Percentiles rank a stretch among this genome's conserved stretches.
Evolutionary conservation across 2,797 vertebrate genomes (phyloP).

Genomic region (Columba guinea): DNA sequence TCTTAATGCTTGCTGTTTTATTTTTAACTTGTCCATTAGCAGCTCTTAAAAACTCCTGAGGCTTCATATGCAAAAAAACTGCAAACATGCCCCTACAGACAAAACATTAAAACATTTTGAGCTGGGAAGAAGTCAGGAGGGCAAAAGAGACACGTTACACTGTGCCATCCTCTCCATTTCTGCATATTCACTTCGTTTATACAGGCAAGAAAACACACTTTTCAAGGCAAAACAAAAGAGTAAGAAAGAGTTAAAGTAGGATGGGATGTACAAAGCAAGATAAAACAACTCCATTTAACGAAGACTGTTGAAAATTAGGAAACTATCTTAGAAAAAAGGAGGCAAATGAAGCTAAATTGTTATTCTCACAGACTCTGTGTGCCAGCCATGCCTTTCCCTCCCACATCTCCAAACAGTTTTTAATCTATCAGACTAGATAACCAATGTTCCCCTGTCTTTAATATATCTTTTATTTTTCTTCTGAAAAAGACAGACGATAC

Average conservation of each 20-base stretch:
- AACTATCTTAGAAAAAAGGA: not conserved
- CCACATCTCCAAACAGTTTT: not conserved
- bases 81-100: not conserved
- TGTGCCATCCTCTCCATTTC: not conserved
- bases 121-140: not conserved
- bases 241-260: not conserved
- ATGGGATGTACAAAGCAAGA: not conserved
- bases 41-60: not conserved
- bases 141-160: not conserved
- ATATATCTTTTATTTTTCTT: not conserved
- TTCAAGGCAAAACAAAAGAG: not conserved
- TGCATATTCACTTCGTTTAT: not conserved
- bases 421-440: not conserved
- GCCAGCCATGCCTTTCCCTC: not conserved
- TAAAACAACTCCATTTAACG: not conserved
- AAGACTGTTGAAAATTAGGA: not conserved
- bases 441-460: not conserved
- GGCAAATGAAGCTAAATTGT: not conserved
- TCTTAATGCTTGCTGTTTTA: not conserved
- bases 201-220: not conserved
- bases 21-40: slow-evolving; percentile 12
- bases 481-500: slow-evolving; percentile 15
- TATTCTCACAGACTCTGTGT: not conserved
- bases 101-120: not conserved
- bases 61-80: not conserved